Base-by-base conservation (phyloP, 2,797 vertebrate species). In the Momotus momota region DNA sequence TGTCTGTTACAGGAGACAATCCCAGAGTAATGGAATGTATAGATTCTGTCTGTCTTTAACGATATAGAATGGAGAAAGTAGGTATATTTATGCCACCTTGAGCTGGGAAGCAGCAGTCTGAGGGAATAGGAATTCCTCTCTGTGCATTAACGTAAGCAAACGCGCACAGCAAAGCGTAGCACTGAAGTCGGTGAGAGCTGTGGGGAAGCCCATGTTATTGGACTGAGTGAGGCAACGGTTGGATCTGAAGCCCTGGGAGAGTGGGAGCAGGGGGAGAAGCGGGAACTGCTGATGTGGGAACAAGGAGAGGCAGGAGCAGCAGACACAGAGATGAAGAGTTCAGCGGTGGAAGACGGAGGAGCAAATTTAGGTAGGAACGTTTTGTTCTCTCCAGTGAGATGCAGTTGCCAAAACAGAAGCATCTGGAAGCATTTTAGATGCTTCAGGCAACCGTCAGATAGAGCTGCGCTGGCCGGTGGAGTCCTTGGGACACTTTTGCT, bases 391-490 rank as follows among this genome's bases (percentile, higher is more conserved):
- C 38, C 23, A 58, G 33, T 26, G 80, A 71, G 64, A 48, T 71
- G 52, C 38, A 35, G 52, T 38, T 89, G 52, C 54, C 31, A 31
- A 55, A 89, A 35, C 15, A 21, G 29, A 31, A 46, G 19, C 16
- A 21, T 8, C 49, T 12, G 16, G 60, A 21, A 35, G 10, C 81
- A 26, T 9, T 77, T 43, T n/a, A 60, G 86, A 16, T 12, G 14
- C 54, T 85, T 72, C 64, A 52, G 58, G 31, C 45, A 77, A 14
- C 33, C 38, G 2, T 51, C 23, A n/a, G 69, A 38, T 33, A 12
- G 8, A 35, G 35, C 27, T 23, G 31, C 38, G 45, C 2, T 1
- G 33, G 43, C 9, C 3, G 3, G 38, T 5, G 2, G 51, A 12
- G 14, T 25, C 21, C 3, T 0, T n/a, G 60, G 57, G 51, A 61